These are phyloP conservation scores for Salvator merianae DNA, from an alignment of 2,113 vertebrate genomes.

Conservation along the genomic window DNA sequence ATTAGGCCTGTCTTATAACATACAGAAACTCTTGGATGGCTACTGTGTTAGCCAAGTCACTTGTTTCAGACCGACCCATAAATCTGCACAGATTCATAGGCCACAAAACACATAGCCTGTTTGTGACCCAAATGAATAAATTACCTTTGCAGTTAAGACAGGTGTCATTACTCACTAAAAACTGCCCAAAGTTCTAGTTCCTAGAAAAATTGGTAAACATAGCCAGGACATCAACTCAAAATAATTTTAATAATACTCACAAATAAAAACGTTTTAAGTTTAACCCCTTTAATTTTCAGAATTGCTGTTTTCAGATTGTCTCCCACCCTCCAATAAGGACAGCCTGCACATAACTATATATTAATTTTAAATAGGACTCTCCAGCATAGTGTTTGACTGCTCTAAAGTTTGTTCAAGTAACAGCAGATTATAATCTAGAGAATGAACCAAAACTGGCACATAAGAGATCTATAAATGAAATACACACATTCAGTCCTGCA, in stretches of 20 bases:
- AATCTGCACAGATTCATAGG: slow-evolving; percentile 11
- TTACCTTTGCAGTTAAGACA: slow-evolving; percentile 21
- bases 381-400: background rate
- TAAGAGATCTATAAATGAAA: background rate
- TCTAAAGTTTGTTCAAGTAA: background rate
- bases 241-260: background rate
- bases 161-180: slow-evolving; percentile 18
- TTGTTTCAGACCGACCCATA: background rate
- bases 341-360: background rate
- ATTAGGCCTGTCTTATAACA: slow-evolving; percentile 29
- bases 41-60: slow-evolving; percentile 9
- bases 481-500: background rate
- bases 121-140: background rate
- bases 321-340: background rate
- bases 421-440: background rate
- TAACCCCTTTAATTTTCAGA: background rate
- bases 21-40: slow-evolving; percentile 24
- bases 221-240: slow-evolving; percentile 15
- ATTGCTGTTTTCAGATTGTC: slow-evolving; percentile 11
- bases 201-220: background rate
- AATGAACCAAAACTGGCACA: background rate
- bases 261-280: background rate
- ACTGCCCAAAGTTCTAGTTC: slow-evolving; percentile 34
- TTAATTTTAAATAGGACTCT: background rate
- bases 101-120: background rate